Percentiles rank a stretch among this genome's conserved stretches.
Conservation (phyloP, 2,113 vertebrate genomes). For the pig (Sus scrofa) region T2T-Sscrofa CM000828.6:55181501-55182000, state of each 20-base stretch:
- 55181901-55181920: neutral
- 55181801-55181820: neutral
- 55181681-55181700: neutral
- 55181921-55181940: neutral
- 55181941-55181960: neutral
- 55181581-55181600: too few relatives aligned
- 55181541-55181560: neutral
- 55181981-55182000: neutral
- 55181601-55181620: too few relatives aligned
- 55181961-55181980: neutral
- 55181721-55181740: neutral
- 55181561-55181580: neutral
- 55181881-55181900: slow-evolving; percentile 15
- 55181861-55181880: neutral
- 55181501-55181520: neutral
- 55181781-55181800: slow-evolving; percentile 9
- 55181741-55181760: neutral
- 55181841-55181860: neutral
- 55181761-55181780: neutral
- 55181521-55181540: neutral
- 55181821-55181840: slow-evolving; percentile 22
- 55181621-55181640: neutral
- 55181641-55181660: neutral
- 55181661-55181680: neutral
- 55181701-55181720: neutral